Base-by-base conservation (phyloP, 1,140 invertebrate genomes). In the Drosophila asahinai region DNA sequence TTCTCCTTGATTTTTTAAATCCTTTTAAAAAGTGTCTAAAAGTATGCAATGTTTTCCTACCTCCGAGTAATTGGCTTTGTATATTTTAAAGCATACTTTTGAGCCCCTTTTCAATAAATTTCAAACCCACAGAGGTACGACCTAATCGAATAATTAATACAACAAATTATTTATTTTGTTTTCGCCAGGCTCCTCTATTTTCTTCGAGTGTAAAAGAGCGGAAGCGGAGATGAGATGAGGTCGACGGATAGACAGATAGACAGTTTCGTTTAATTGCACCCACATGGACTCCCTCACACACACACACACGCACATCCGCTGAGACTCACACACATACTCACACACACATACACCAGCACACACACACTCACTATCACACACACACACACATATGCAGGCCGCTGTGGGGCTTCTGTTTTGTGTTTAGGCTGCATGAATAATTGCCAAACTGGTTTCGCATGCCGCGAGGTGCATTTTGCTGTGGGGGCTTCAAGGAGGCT, bases 381-480 rank as follows among this genome's bases (percentile, higher is more conserved):
- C 47, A 47, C 40, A 38, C 54, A 64, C 40, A 72, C 49, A 38
- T 42, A 48, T 59, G 48, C 19, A 36, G 33, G 30, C 17, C 54
- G 43, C 38, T 67, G 58, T 42, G 64, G 58, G 64, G 68, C 67
- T 61, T 73, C 71, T 73, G 71, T 73, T 73, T 73, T 73, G 73
- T 76, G 74, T 86, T 86, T 77, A 81, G 82, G 83, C 79, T 86
- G 83, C 82, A 86, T 86, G 83, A 86, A 86, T 86, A 82, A 86
- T 82, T 86, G 83, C 68, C 67, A 71, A 82, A 72, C 66, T 75
- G 79, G 70, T 47, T 65, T 59, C 59, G 51, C 65, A 43, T 38
- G 54, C 80, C 61, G 79, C 55, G 65, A 72, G 71, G 54, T 73
- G 71, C 71, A 73, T 73, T 61, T 73, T 17, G 38, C 57, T 42